Percentiles rank a stretch among this genome's conserved stretches.
phyloP scores from a whole-genome alignment of 2,888 invertebrate species.

The Plebejus melissa region DNA sequence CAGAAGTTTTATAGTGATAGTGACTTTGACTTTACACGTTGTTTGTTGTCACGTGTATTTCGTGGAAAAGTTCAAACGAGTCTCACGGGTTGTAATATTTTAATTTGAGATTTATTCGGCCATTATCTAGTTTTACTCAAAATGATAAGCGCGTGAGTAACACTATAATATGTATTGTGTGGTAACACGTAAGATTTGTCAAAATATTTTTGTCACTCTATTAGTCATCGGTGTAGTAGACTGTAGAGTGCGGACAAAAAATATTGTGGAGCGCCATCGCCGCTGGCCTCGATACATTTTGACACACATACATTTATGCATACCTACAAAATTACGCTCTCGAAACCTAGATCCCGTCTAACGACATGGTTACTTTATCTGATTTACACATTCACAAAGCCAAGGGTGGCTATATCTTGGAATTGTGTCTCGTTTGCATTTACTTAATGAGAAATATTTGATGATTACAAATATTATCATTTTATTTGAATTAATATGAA shows the following conservation, averaged over 20 bases:
- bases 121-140: neutral
- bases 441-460: neutral
- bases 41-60: conserved; percentile 9
- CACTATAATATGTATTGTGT: neutral
- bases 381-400: conserved; percentile 38
- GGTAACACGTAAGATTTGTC: neutral
- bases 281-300: conserved; percentile 54
- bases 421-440: neutral
- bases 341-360: conserved; percentile 65
- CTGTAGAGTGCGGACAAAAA: conserved; percentile 39
- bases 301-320: conserved; percentile 55
- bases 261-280: conserved; percentile 41
- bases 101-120: neutral
- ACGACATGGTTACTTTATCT: conserved; percentile 68
- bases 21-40: conserved; percentile 17
- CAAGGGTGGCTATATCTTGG: conserved; percentile 30
- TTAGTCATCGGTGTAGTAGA: neutral
- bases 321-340: conserved; percentile 60
- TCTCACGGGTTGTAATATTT: conserved; percentile 3
- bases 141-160: neutral
- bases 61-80: conserved; percentile 14
- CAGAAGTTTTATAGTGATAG: neutral
- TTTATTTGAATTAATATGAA: neutral
- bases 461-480: neutral
- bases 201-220: neutral